Base-by-base conservation (phyloP, 2,888 invertebrate genomes). In the Ormia ochracea region DNA sequence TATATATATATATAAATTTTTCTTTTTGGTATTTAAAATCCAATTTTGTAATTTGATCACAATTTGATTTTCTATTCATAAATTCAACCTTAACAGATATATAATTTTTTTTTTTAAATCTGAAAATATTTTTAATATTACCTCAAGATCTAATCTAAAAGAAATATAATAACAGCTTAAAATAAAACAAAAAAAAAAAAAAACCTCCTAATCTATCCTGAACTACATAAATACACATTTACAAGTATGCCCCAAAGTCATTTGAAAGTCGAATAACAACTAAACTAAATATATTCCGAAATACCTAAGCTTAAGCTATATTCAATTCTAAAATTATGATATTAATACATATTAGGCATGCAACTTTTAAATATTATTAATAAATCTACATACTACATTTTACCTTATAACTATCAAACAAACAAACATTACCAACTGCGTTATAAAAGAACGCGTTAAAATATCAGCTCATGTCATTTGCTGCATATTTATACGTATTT, bases 321-420 rank as follows among this genome's bases (percentile, higher is more conserved):
- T 38, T 61, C 26, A 66, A 75, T 79, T 75, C 54, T 70, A 68
- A 76, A 68, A 58, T 56, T 76, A 76, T 80, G 68, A 80, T 69
- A 78, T 72, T 72, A 78, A 12, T 19, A 38, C 72, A 68, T 77
- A 79, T 68, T 48, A 61, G 33, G 19, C 38, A 59, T 36, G 36
- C 10, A 36, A 31, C 9, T 43, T 31, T 19, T 14, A 36, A 52
- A 17, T 48, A 59, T 21, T 10, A 26, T 21, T 41, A 61, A 7
- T 38, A 61, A 45, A 59, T 10, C 26, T 28, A 43, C 41, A 54
- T 48, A 72, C 59, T 66, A 61, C 33, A 48, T 54, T 61, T 63
- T 72, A 77, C 54, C 65, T 45, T 45, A 43, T 41, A 65, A 79
- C 58, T 56, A 74, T 48, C 52, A 33, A 61, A 75, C 50, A 17